These are phyloP conservation scores for Valencia hispanica DNA, from an alignment of 2,797 vertebrate genomes.

Conservation along the genomic window DNA sequence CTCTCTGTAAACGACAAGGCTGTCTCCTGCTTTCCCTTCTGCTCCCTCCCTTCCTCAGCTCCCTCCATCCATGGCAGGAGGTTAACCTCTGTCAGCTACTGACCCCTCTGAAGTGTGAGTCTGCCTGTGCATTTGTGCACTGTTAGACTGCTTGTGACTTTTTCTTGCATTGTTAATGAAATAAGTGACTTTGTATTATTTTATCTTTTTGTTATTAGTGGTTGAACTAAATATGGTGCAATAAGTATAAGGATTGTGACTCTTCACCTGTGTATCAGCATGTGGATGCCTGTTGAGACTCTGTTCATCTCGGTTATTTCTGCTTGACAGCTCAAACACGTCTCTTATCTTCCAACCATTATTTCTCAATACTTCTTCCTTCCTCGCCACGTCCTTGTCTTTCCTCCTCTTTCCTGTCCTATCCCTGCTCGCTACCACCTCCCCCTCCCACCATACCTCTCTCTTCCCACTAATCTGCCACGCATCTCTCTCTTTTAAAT, in stretches of 20 bases:
- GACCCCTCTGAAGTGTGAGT: constrained; percentile 48
- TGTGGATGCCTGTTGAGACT: constrained; percentile 12
- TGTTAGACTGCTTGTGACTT: constrained; percentile 22
- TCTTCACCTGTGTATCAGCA: constrained; percentile 7
- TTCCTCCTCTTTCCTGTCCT: constrained; percentile 21
- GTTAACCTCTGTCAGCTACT: constrained; percentile 84
- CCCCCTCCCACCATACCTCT: constrained; percentile 45
- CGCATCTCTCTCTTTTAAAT: constrained; percentile 78
- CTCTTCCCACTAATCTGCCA: constrained; percentile 69
- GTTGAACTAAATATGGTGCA: constrained; percentile 32
- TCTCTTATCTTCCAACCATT: constrained; percentile 28
- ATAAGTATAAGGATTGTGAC: not conserved
- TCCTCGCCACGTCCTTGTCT: constrained; percentile 3
- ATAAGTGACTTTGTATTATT: constrained; percentile 51
- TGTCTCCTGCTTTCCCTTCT: constrained; percentile 65
- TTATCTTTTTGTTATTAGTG: constrained; percentile 53
- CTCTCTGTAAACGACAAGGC: constrained; percentile 80
- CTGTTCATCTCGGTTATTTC: constrained; percentile 6
- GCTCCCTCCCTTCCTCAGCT: constrained; percentile 39
- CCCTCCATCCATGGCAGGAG: constrained; percentile 63
- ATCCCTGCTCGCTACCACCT: constrained; percentile 18
- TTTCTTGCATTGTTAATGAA: constrained; percentile 55
- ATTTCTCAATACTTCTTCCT: constrained; percentile 25
- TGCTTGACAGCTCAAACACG: constrained; percentile 21
- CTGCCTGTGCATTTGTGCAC: constrained; percentile 11